phyloP scores from a whole-genome alignment of 2,888 invertebrate species.

The Ennomos erosarius region DNA sequence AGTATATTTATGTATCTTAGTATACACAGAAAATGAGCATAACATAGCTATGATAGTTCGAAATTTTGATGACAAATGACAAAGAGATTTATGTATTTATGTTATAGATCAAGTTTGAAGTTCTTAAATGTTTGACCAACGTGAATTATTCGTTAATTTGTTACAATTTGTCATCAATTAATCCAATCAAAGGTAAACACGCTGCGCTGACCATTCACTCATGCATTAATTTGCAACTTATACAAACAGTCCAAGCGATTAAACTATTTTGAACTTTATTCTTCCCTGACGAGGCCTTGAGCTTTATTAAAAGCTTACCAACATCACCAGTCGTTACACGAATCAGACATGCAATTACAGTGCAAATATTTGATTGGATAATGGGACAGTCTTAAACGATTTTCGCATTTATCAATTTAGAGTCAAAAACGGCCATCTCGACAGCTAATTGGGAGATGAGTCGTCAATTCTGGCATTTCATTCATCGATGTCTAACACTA shows the following conservation, averaged over 20 bases:
- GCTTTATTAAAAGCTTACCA: not conserved
- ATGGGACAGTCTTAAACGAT: constrained; percentile 24
- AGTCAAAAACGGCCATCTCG: constrained; percentile 15
- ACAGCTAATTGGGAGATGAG: constrained; percentile 19
- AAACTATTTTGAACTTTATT: constrained; percentile 5
- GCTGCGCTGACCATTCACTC: constrained; percentile 20
- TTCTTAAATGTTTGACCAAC: too few species aligned
- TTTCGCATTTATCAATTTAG: constrained; percentile 25
- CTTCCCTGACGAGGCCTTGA: not conserved
- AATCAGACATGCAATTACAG: constrained; percentile 20
- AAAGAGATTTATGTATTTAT: too few species aligned
- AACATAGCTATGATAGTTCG: too few species aligned
- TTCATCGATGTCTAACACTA: constrained; percentile 4
- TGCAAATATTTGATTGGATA: constrained; percentile 32
- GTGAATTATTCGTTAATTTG: not conserved
- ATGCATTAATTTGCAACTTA: constrained; percentile 13
- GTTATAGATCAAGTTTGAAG: too few species aligned
- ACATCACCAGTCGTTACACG: not conserved
- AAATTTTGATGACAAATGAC: too few species aligned
- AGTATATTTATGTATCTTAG: too few species aligned
- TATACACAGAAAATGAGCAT: too few species aligned
- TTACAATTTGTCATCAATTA: constrained; percentile 37
- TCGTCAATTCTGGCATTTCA: constrained; percentile 20
- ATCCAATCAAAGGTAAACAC: constrained; percentile 27
- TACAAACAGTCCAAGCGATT: not conserved